Evolutionary conservation across 2,888 invertebrate species (phyloP), one percentile per base, ranked within the genome.

Genomic region (Agrypnus murinus): DNA sequence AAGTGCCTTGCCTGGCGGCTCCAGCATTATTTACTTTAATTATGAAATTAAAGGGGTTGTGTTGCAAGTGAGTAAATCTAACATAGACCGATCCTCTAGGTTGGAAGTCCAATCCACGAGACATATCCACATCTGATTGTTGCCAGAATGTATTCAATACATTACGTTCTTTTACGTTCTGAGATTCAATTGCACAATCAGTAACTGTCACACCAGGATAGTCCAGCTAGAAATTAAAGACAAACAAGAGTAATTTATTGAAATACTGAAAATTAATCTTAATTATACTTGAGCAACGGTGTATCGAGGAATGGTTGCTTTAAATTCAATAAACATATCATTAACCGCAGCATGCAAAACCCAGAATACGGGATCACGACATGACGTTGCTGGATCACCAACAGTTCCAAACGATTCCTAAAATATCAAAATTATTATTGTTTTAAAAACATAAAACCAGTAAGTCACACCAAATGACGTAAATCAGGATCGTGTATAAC

Each of bases 281-380:
- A 9, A 1, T 19, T 19, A 65, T 81, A 92, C 92, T 86, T 87
- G 87, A 45, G 87, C 85, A 1, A 79, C 75, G 0, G 85, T 87
- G 82, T 95, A 95, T 0, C 90, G 87, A 0, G 90, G 85, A 32
- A 95, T 85, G 8, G 90, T 91, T 74, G 87, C 86, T 84, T 95
- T 95, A 85, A 92, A 91, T 74, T 90, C 87, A 75, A 90, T 88
- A 88, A 95, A 95, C 32, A 95, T 85, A 76, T 93, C 91, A 79
- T 95, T 93, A 19, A 95, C 86, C 81, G 90, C 92, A 0, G 92
- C 89, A 80, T 95, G 95, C 92, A 92, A 94, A 81, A 92, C 90
- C 86, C 94, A 95, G 87, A 95, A 95, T 17, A 92, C 86, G 0
- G 95, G 95, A 84, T 95, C 95, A 2, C 95, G 88, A 94, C 95